Percentiles rank a stretch among this genome's conserved stretches.
Conservation (phyloP, 2,888 invertebrate species). For the Mesoligia furuncula region DNA sequence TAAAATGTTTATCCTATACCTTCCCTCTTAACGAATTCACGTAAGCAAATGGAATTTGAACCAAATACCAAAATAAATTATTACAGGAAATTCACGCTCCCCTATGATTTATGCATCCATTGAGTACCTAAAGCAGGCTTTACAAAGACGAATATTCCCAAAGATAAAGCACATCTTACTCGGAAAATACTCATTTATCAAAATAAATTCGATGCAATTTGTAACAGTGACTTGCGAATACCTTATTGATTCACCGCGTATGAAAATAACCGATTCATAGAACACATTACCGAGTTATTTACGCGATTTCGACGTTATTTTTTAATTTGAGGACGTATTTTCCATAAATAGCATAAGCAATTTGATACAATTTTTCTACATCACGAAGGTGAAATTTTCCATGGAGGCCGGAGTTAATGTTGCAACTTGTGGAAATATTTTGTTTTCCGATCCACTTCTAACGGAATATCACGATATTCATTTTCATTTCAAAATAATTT, state of each 20-base stretch:
- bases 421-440: neutral
- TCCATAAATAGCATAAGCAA: constrained; percentile 38
- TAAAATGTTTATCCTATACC: neutral
- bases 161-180: constrained; percentile 60
- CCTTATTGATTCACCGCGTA: constrained; percentile 59
- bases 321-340: constrained; percentile 31
- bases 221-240: constrained; percentile 70
- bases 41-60: constrained; percentile 19
- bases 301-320: constrained; percentile 45
- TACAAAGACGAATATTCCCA: constrained; percentile 53
- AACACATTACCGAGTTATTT: constrained; percentile 30
- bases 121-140: constrained; percentile 42
- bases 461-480: neutral
- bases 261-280: constrained; percentile 58
- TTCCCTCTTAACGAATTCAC: neutral
- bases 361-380: constrained; percentile 29
- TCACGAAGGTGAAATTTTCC: neutral
- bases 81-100: constrained; percentile 26
- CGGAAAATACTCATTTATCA: constrained; percentile 69
- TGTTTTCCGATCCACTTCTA: neutral
- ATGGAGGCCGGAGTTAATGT: neutral
- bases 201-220: constrained; percentile 70
- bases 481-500: no score
- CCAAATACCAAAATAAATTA: constrained; percentile 24
- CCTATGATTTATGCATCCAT: constrained; percentile 37